Conservation (phyloP, 2,888 invertebrate species). For the Torymus texanus region DNA sequence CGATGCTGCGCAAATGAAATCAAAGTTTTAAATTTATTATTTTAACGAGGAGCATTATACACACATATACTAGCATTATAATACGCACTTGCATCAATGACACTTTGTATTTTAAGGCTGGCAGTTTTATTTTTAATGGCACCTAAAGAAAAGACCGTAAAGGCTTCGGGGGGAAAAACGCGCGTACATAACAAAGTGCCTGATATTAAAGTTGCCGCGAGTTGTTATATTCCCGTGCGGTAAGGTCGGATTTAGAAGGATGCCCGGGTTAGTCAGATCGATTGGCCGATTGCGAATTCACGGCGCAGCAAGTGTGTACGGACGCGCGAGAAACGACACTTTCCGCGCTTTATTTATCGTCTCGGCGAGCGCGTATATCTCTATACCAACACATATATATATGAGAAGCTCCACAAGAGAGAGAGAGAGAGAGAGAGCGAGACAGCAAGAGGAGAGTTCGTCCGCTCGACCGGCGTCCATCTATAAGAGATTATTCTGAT, state of each 20-base stretch:
- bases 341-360: constrained; percentile 48
- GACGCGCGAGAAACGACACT: constrained; percentile 19
- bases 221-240: constrained; percentile 2
- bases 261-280: constrained; percentile 27
- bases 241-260: constrained; percentile 21
- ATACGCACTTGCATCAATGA: constrained; percentile 17
- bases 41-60: constrained; percentile 6
- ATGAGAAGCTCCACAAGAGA: constrained; percentile 50
- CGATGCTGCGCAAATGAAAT: not conserved
- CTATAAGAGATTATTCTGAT: constrained; percentile 67
- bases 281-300: constrained; percentile 42
- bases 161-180: constrained; percentile 6
- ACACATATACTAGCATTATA: not conserved
- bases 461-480: constrained; percentile 54
- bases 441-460: constrained; percentile 42
- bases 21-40: constrained; percentile 7
- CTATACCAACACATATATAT: constrained; percentile 28
- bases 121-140: constrained; percentile 35
- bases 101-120: constrained; percentile 28
- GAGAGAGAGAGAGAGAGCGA: too few relatives aligned
- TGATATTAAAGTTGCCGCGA: constrained; percentile 7
- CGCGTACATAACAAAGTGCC: too few relatives aligned
- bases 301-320: not conserved
- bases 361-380: constrained; percentile 55
- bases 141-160: constrained; percentile 36